Conservation (phyloP, 2,797 vertebrate species). For the Phyllotis vaccarum region DNA sequence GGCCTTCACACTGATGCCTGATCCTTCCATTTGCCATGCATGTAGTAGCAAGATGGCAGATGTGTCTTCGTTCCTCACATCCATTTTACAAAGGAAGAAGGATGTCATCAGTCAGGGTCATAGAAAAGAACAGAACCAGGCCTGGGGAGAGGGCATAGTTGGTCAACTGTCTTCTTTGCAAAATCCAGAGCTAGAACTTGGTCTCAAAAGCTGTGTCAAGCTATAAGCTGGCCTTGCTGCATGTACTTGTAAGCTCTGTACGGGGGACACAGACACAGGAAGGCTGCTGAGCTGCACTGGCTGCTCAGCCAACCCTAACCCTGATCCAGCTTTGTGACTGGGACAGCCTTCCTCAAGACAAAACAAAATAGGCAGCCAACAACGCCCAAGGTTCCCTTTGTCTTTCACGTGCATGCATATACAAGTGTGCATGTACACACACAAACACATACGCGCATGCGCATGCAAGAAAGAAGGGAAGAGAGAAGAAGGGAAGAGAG, state of each 20-base stretch:
- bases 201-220: neutral
- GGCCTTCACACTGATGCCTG: rapidly evolving
- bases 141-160: neutral
- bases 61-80: rapidly evolving
- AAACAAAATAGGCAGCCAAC: neutral
- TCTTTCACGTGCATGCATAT: neutral
- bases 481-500: neutral
- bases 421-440: too few relatives aligned
- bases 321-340: neutral
- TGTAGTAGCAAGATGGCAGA: neutral
- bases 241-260: too few relatives aligned
- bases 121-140: neutral
- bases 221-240: neutral
- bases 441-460: neutral
- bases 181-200: neutral
- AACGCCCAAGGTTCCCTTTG: neutral
- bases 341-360: neutral
- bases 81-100: neutral
- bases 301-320: neutral
- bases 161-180: neutral
- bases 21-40: neutral
- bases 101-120: too few relatives aligned
- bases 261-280: neutral
- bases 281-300: too few relatives aligned
- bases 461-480: neutral